Evolutionary conservation across 1,140 invertebrate species (phyloP).

Genomic region (Cydia pomonella): DNA sequence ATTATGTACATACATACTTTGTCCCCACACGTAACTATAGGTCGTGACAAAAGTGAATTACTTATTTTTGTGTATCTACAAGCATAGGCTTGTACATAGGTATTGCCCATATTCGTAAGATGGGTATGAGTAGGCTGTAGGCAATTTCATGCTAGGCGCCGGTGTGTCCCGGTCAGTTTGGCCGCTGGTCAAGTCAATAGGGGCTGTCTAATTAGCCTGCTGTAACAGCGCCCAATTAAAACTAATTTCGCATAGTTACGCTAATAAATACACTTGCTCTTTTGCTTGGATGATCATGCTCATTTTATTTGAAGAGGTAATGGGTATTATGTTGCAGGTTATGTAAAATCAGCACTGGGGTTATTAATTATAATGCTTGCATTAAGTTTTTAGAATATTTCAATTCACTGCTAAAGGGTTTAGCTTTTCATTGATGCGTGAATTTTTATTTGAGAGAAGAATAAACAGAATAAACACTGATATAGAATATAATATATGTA

Average conservation of each 20-base stretch:
- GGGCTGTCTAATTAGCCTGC: conserved; percentile 65
- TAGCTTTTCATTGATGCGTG: no score
- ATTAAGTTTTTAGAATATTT: neutral
- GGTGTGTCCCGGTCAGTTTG: conserved; percentile 63
- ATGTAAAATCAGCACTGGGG: neutral
- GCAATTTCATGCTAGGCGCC: conserved; percentile 33
- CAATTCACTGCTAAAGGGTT: neutral
- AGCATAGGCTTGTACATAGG: no score
- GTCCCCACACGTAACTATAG: no score
- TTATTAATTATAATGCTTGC: neutral
- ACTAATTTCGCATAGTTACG: conserved; percentile 65
- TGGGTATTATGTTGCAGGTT: conserved; percentile 4
- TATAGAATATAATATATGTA: no score
- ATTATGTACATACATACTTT: no score
- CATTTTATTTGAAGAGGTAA: conserved; percentile 30
- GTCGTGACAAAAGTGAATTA: no score
- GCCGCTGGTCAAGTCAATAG: conserved; percentile 64
- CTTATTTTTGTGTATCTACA: no score
- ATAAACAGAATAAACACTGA: no score
- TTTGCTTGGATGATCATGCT: conserved; percentile 31
- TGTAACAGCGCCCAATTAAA: conserved; percentile 68
- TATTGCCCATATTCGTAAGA: neutral
- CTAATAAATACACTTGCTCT: conserved; percentile 44
- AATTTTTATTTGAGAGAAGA: no score
- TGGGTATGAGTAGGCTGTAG: neutral